Conservation (phyloP, 2,888 invertebrate species). For the Lochmaea crataegi region DNA sequence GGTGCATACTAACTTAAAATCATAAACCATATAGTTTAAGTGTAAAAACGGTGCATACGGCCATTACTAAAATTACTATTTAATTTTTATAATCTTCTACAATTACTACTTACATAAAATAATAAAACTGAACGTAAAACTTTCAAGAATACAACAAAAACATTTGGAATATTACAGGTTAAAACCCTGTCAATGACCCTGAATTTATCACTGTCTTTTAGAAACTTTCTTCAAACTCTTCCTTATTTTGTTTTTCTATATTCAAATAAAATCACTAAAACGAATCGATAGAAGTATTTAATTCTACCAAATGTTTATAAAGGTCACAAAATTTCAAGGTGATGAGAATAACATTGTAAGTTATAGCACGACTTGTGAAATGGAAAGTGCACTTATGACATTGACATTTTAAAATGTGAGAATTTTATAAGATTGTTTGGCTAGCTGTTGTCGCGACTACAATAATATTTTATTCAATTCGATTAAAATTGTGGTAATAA, state of each 20-base stretch:
- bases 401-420: constrained; percentile 25
- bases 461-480: neutral
- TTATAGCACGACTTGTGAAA: constrained; percentile 26
- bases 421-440: neutral
- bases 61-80: too few relatives aligned
- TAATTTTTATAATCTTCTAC: too few relatives aligned
- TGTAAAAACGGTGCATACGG: too few relatives aligned
- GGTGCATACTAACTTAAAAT: too few relatives aligned
- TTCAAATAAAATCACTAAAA: neutral
- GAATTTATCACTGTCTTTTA: neutral
- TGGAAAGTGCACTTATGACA: constrained; percentile 25
- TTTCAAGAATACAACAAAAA: neutral
- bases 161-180: neutral
- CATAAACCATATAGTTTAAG: too few relatives aligned
- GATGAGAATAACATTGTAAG: constrained; percentile 14
- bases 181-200: neutral
- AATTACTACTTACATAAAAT: too few relatives aligned
- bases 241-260: constrained; percentile 1
- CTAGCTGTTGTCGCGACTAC: neutral
- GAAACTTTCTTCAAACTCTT: constrained; percentile 9
- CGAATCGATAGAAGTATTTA: neutral
- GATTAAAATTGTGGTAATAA: neutral
- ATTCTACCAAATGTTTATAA: constrained; percentile 11
- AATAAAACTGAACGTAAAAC: too few relatives aligned
- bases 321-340: constrained; percentile 31